Evolutionary conservation across 2,797 vertebrate genomes (phyloP), one percentile per base, ranked within the genome.

Genomic region (Scolopax bukidnonensis): DNA sequence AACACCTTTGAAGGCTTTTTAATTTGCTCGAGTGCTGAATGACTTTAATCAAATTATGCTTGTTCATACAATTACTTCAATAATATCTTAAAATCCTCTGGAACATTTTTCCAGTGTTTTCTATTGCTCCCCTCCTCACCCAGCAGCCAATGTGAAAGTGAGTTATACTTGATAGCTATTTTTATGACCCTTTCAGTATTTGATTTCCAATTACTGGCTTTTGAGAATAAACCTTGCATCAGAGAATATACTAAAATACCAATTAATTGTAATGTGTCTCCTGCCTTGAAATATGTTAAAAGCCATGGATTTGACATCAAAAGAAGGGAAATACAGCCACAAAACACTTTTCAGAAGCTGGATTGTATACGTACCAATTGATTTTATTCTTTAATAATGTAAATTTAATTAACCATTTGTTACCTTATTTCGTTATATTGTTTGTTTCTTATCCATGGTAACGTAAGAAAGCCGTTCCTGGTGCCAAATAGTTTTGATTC

Each of bases 41-140:
- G 36, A 63, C 57, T 91, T 45, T 92, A 96, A 97, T 82, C 30
- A 80, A 95, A 96, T 96, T 86, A 92, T 80, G 32, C 82, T 93
- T 80, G n/a, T 80, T 93, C 89, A 90, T 60, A n/a, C 27, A 91
- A 63, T 92, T 87, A 25, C 61, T 96, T 92, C 64, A 92, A 78
- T 86, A 95, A 91, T 61, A 82, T 50, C 63, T 87, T 89, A 24
- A 94, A 95, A 88, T 70, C 63, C 56, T 84, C 74, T 79, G 74
- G 61, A 95, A 84, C 23, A 57, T 63, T 63, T 94, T 95, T 40
- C 53, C 40, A n/a, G 17, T 77, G 20, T 93, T 94, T 91, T 89
- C 45, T 86, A 53, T 93, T 83, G 11, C 56, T 77, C 28, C 40
- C 25, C 63, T 95, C 78, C 33, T 74, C 43, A 83, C 16, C 8